Evolutionary conservation across 2,888 invertebrate genomes (phyloP), one percentile per base, ranked within the genome.

Genomic region (Scaptomyza parva): DNA sequence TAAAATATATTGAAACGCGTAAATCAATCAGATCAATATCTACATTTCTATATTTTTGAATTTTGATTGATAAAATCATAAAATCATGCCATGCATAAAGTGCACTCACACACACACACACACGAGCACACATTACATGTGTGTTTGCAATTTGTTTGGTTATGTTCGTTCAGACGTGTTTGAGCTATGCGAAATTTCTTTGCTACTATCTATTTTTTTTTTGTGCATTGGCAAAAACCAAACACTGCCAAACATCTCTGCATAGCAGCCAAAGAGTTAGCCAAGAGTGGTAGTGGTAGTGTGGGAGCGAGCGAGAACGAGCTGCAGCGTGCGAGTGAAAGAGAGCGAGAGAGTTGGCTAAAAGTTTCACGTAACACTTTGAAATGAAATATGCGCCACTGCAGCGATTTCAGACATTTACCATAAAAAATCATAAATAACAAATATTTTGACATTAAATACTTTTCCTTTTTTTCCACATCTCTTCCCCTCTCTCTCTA

Each of bases 361-460:
- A 85, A 85, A 85, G 66, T 62, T 81, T 47, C 61, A 50, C 63
- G 71, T 75, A 72, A 75, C 71, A 63, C 62, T 80, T 80, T 71
- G 41, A 64, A 71, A 78, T 84, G 85, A 80, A 72, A 81, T 80
- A 81, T 80, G 78, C 72, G 64, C 64, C 51, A 81, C 85, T 84
- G 80, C 80, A 84, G 75, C 75, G 63, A 78, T 78, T 80, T 75
- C 48, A 63, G 75, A 68, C 75, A 70, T 55, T 72, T 40, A 22
- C 67, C 61, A 70, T 62, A 51, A 52, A 79, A 37, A 75, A 54
- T 58, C 70, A 75, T 81, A 80, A 80, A 80, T 80, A 78, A 80
- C 55, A 55, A 41, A 73, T 58, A 54, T 43, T 62, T 68, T 70
- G 63, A 70, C 68, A 60, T 50, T 64, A 52, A 61, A 60, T 51